Base-by-base conservation (phyloP, 1,140 invertebrate species). In the Diorhabda carinulata region DNA sequence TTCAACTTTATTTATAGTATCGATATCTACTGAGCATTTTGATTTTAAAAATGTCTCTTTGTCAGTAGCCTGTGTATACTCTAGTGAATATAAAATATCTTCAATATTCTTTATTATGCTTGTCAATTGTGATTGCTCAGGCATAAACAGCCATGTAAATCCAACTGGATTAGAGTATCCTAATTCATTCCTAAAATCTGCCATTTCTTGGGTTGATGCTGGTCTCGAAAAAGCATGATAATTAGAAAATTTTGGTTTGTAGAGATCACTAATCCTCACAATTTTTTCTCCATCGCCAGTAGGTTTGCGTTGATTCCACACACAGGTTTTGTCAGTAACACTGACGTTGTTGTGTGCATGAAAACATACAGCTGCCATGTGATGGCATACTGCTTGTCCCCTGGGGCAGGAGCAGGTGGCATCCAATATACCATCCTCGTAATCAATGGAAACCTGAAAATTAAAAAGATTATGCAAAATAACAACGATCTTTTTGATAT, bases 351-450 rank as follows among this genome's bases (percentile, higher is more conserved):
- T n/a, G 44, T 67, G 66, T 10, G 58, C 59, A 61, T 52, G 40
- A 45, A 61, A 58, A 10, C 42, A 61, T n/a, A 67, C n/a, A 7
- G 66, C 66, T 47, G 66, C 66, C 57, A 61, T 52, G 25, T 67
- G 66, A 52, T 67, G 66, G 40, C 66, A 67, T 40, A 47, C 45
- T 7, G 40, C 57, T 45, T 45, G 66, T 8, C 59, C 66, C n/a
- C 66, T 60, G 6, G 66, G 66, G 45, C 66, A 67, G 45, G 58
- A n/a, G 42, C 66, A 67, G 44, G 43, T 10, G 44, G 61, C 61
- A 43, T 63, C 42, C n/a, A 45, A 9, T n/a, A 47, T 63, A 9
- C 61, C 61, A 63, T 63, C 61, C 41, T 63, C 61, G 10, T 10
- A n/a, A 44, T 63, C 61, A n/a, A 63, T 45, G 44, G 61, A 63